Base-by-base conservation (phyloP, 2,797 vertebrate genomes). In the Micropoecilia bifurca region DNA sequence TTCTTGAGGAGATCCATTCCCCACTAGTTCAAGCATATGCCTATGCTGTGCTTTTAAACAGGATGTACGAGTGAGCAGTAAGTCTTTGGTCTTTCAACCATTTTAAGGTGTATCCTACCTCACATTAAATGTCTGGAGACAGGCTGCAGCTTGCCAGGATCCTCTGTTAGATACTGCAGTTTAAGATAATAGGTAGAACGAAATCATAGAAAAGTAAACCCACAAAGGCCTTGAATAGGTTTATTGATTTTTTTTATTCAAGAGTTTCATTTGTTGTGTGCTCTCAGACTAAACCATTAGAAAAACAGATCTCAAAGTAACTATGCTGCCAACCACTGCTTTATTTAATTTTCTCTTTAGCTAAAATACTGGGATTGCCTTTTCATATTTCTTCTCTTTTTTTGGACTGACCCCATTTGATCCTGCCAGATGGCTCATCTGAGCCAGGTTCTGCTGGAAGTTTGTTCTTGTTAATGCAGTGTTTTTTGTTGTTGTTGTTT, bases 291-390 rank as follows among this genome's bases (percentile, higher is more conserved):
- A 59, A 59, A 59, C 14, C 25, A 59, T 28, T 10, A 45, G 12
- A 45, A 50, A 59, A 59, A 59, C n/a, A 59, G 55, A 55, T 3
- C 10, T 55, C 1, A n/a, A 25, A n/a, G 10, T 55, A 55, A n/a
- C 53, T 25, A 55, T 55, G 53, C 25, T 55, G 9, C 53, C 53
- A 59, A 59, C n/a, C 12, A 59, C 25, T 59, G n/a, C 16, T 18
- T 33, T 61, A 61, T 61, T 61, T 61, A 30, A 61, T 61, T 61
- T 61, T 61, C 57, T 61, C 28, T 61, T 61, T 33, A 33, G 28
- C 25, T 55, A 55, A 55, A 55, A 55, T 55, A n/a, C 22, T 55
- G 53, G 22, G 1, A 55, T 25, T n/a, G 22, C 57, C 3, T 61
- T 28, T 61, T 61, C 16, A 28, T 61, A n/a, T 57, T 57, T n/a